phyloP scores from a whole-genome alignment of 2,888 invertebrate species.

The Cephalotes varians region DNA sequence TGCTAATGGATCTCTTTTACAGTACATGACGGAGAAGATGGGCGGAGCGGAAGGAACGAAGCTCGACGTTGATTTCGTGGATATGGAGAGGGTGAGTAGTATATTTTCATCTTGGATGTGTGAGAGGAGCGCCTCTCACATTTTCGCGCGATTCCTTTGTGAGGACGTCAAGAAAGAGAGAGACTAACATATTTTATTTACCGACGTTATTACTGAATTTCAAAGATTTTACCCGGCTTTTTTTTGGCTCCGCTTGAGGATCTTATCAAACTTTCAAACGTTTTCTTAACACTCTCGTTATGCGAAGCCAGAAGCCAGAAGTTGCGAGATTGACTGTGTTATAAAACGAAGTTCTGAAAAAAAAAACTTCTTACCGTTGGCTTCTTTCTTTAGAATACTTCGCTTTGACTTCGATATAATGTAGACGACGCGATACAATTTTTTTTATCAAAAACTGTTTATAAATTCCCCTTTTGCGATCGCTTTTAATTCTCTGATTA shows the following conservation, averaged over 20 bases:
- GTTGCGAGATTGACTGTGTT: slow-evolving; percentile 7
- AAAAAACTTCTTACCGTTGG: slow-evolving; percentile 3
- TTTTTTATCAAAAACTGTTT: neutral
- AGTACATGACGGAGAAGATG: slow-evolving; percentile 99
- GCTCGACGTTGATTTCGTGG: slow-evolving; percentile 98
- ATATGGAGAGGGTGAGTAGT: slow-evolving; percentile 98
- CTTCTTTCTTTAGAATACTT: neutral
- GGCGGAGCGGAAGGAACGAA: slow-evolving; percentile 99
- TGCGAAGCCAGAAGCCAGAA: neutral
- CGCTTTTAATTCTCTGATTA: neutral
- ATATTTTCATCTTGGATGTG: slow-evolving; percentile 26
- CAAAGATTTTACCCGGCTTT: neutral
- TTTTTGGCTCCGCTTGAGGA: neutral
- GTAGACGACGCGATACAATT: neutral
- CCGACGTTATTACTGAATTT: slow-evolving; percentile 28
- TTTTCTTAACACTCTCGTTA: neutral
- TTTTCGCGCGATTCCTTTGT: slow-evolving; percentile 17
- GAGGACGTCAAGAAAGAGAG: slow-evolving; percentile 4
- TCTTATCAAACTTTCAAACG: slow-evolving; percentile 24
- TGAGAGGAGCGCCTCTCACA: neutral
- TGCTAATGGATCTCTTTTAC: slow-evolving; percentile 84
- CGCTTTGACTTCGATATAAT: neutral
- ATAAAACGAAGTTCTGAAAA: slow-evolving; percentile 13
- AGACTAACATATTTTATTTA: neutral
- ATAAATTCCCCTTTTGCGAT: neutral